Evolutionary conservation across 1,140 invertebrate species (phyloP).

Genomic region (Drosophila eugracilis): DNA sequence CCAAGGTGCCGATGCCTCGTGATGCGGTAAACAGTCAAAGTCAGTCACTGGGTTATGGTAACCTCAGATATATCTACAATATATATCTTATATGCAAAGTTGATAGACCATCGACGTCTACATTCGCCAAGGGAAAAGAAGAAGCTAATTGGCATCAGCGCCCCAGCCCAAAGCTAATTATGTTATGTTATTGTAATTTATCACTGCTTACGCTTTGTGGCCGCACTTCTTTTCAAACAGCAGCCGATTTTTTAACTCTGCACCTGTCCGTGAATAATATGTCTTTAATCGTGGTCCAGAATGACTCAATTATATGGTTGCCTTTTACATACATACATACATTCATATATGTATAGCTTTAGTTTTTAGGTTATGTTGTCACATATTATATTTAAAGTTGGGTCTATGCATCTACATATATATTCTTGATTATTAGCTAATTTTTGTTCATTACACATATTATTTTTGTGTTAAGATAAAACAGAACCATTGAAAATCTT

Average conservation of each 20-base stretch:
- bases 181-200: constrained; percentile 75
- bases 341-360: background rate
- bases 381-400: no score
- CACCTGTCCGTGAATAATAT: constrained; percentile 20
- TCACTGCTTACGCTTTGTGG: constrained; percentile 75
- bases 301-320: background rate
- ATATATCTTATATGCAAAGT: constrained; percentile 9
- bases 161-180: constrained; percentile 60
- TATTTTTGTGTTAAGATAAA: no score
- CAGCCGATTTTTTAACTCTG: constrained; percentile 44
- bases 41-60: constrained; percentile 74
- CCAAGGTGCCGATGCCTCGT: constrained; percentile 46
- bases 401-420: no score
- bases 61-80: constrained; percentile 12
- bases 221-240: constrained; percentile 59
- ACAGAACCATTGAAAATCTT: no score
- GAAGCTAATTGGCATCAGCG: constrained; percentile 67
- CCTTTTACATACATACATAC: no score
- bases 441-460: no score
- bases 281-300: background rate
- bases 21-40: constrained; percentile 54
- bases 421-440: no score
- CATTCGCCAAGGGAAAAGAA: constrained; percentile 22
- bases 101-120: constrained; percentile 22
- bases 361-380: no score